Evolutionary conservation across 2,113 vertebrate species (phyloP), one percentile per base, ranked within the genome.

Genomic region (Meles meles): DNA sequence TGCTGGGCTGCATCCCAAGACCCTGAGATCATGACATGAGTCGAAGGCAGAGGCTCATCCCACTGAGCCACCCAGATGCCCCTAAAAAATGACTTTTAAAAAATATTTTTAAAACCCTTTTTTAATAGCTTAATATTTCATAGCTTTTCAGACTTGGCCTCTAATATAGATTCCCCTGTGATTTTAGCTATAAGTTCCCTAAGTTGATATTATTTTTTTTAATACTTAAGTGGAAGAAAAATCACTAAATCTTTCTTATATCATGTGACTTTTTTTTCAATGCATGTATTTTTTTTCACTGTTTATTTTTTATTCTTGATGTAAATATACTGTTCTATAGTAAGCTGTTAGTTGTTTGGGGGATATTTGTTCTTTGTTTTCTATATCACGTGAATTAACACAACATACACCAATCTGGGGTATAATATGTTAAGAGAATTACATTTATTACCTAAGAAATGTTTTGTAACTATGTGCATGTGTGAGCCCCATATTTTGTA

Each of bases 391-490:
- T 65, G 21, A 92, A 57, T 94, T 55, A 92, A 80, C 34, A 52
- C 47, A 72, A 65, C 93, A 17, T 92, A 65, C 57, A 61, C 2
- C 10, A 86, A 29, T 82, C 23, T 57, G 13, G 10, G 9, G 77
- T 90, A 3, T 74, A 42, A n/a, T 8, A 57, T 83, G 13, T 52
- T 92, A 87, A 27, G 6, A 92, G 63, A 81, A 74, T 90, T 47
- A 4, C 89, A 76, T 96, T 97, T 97, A 74, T 65, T 92, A 76
- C 74, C 74, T 97, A 55, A 55, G 67, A 96, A 90, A 96, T 97
- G 84, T 84, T 96, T 96, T 96, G 86, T 90, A 94, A 97, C 93
- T 61, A 95, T 49, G 5, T 52, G 5, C 67, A 90, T 88, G 14
- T 76, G 34, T 83, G 9, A 96, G 37, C 57, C 63, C 49, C 71